These are phyloP conservation scores for Tamias sibiricus DNA, from an alignment of 2,113 vertebrate genomes.

Conservation along the genomic window DNA sequence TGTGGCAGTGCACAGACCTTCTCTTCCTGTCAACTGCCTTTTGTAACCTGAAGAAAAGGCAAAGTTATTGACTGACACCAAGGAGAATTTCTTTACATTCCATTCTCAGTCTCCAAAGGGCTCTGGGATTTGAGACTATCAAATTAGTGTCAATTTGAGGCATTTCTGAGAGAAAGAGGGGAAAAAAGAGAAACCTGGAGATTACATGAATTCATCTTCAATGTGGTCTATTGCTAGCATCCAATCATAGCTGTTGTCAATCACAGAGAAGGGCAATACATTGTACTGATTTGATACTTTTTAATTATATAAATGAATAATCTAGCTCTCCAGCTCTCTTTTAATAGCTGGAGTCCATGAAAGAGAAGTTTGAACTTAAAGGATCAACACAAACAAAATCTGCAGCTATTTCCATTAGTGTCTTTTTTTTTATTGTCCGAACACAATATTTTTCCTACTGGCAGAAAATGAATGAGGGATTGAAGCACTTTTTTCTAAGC, in stretches of 20 bases:
- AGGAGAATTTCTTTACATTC: slow-evolving; percentile 77
- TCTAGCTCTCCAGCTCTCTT: slow-evolving; percentile 20
- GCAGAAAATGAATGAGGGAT: slow-evolving; percentile 59
- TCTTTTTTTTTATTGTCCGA: slow-evolving; percentile 67
- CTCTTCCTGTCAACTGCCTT: slow-evolving; percentile 76
- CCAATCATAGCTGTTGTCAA: slow-evolving; percentile 61
- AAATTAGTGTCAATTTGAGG: slow-evolving; percentile 83
- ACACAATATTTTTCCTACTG: slow-evolving; percentile 66
- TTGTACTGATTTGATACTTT: slow-evolving; percentile 48
- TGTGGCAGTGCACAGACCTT: slow-evolving; percentile 46
- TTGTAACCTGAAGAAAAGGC: slow-evolving; percentile 75
- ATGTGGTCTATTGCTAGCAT: slow-evolving; percentile 66
- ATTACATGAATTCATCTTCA: slow-evolving; percentile 76
- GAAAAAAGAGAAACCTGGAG: neutral
- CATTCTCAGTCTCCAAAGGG: slow-evolving; percentile 60
- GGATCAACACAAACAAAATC: slow-evolving; percentile 59
- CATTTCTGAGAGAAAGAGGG: slow-evolving; percentile 76
- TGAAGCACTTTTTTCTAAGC: slow-evolving; percentile 61
- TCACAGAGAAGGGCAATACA: slow-evolving; percentile 61
- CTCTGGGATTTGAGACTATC: slow-evolving; percentile 78
- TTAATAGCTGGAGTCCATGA: slow-evolving; percentile 26
- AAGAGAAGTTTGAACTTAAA: slow-evolving; percentile 67
- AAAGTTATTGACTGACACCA: slow-evolving; percentile 78
- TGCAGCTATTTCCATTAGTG: slow-evolving; percentile 53
- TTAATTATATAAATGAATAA: slow-evolving; percentile 78